Base-by-base conservation (phyloP, 2,797 vertebrate genomes). In the Strix occidentalis region DNA sequence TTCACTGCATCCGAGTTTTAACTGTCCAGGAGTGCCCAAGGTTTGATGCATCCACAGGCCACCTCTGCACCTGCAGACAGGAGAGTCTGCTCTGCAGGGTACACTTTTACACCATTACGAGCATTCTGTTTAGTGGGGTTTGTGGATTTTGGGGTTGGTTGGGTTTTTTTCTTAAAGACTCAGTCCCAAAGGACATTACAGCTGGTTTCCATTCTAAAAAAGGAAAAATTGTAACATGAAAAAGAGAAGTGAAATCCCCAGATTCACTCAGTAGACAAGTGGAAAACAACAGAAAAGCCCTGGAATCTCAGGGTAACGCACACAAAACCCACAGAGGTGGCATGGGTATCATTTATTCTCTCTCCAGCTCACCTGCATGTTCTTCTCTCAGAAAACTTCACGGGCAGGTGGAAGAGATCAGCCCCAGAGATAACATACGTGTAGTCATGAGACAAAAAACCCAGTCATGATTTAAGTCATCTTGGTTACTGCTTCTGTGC, bases 361-460 rank as follows among this genome's bases (percentile, higher is more conserved):
- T 24, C 56, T 70, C n/a, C 31, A 37, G 28, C 20, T 8, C 13
- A 25, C 20, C 20, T 8, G 1, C 13, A 31, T 0, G 1, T 35
- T 60, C 14, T 41, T n/a, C 43, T 45, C 24, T 39, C 37, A 74
- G 61, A 74, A 54, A 74, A n/a, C 29, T 61, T 64, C n/a, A 17
- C 54, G 23, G 61, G 37, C 50, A 72, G 25, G 3, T 4, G 5
- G 43, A 50, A 61, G 39, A n/a, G 35, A n/a, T 39, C 35, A 45
- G 79, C 54, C 37, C 68, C 72, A 31, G 33, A 51, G 37, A 31
- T 21, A 17, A n/a, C 54, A 17, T 14, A 63, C 1, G 1, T 4
- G 24, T 20, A 51, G 35, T 1, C 51, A 25, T 4, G 21, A 56
- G 46, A 20, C 8, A 63, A 77, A 26, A 54, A 39, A 2, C 35